Evolutionary conservation across 2,888 invertebrate species (phyloP).

Genomic region (Petrophora chlorosata): DNA sequence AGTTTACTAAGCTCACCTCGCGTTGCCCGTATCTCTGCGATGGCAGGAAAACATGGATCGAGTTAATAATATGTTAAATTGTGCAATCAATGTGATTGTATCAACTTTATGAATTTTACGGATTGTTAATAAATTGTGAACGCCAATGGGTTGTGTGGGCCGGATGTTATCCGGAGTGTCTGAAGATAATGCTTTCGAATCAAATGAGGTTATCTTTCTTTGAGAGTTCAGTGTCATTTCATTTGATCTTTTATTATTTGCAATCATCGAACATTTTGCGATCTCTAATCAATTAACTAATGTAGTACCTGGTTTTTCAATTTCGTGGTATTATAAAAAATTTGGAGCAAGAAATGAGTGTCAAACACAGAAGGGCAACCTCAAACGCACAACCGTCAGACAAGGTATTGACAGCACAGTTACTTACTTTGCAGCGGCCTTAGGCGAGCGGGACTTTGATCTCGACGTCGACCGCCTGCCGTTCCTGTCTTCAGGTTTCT

Average conservation of each 20-base stretch:
- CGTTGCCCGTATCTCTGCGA: conserved; percentile 58
- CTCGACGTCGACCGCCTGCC: conserved; percentile 55
- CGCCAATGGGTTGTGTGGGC: conserved; percentile 48
- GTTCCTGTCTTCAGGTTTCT: conserved; percentile 53
- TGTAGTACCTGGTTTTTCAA: too few species aligned
- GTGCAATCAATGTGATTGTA: conserved; percentile 66
- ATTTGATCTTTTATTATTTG: too few species aligned
- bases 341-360: too few species aligned
- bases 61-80: conserved; percentile 57
- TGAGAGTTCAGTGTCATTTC: neutral
- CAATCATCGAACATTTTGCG: too few species aligned
- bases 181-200: conserved; percentile 53
- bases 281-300: too few species aligned
- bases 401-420: conserved; percentile 60
- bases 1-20: conserved; percentile 56
- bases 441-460: conserved; percentile 81
- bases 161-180: conserved; percentile 35
- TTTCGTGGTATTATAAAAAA: too few species aligned
- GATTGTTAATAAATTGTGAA: conserved; percentile 44
- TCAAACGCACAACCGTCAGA: conserved; percentile 55
- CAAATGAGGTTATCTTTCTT: conserved; percentile 50
- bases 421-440: conserved; percentile 67
- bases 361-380: conserved; percentile 49
- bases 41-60: conserved; percentile 65
- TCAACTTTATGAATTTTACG: conserved; percentile 45